Evolutionary conservation across 2,797 vertebrate genomes (phyloP).

Genomic region (Takifugu rubripes): DNA sequence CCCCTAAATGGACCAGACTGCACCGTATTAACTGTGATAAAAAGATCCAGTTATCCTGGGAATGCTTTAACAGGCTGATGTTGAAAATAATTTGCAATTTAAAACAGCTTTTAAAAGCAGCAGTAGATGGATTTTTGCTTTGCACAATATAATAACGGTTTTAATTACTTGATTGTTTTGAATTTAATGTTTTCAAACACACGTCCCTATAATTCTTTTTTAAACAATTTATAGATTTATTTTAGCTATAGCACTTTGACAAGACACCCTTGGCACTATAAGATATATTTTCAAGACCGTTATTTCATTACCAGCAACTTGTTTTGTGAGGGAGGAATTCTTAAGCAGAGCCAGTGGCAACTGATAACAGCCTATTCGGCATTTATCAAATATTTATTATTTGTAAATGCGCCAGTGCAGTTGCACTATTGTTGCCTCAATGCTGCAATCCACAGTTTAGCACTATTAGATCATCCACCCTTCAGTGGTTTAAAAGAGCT

Average conservation of each 20-base stretch:
- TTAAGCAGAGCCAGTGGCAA: slow-evolving; percentile 24
- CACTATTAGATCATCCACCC: slow-evolving; percentile 10
- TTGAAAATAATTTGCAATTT: slow-evolving; percentile 62
- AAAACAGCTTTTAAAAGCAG: slow-evolving; percentile 59
- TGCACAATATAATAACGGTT: slow-evolving; percentile 73
- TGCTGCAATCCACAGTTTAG: slow-evolving; percentile 7
- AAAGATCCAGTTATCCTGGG: too few relatives aligned
- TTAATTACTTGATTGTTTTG: slow-evolving; percentile 45
- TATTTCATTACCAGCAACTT: slow-evolving; percentile 20
- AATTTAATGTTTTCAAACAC: slow-evolving; percentile 25
- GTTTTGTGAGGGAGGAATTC: slow-evolving; percentile 25
- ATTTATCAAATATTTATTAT: slow-evolving; percentile 45
- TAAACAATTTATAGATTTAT: background rate
- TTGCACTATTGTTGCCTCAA: background rate
- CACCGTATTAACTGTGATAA: slow-evolving; percentile 26
- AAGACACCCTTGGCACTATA: slow-evolving; percentile 29
- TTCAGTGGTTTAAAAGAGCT: slow-evolving; percentile 13
- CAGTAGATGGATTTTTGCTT: slow-evolving; percentile 67
- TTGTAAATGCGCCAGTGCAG: slow-evolving; percentile 20
- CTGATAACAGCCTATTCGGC: slow-evolving; percentile 17
- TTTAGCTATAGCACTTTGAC: slow-evolving; percentile 57
- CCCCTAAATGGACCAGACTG: slow-evolving; percentile 23
- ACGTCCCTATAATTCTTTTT: slow-evolving; percentile 36
- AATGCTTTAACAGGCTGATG: background rate
- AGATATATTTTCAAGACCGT: slow-evolving; percentile 37